A percentile compares a stretch with the other conserved stretches of the same genome.
Conservation (phyloP, 2,113 vertebrate genomes). For the Ctenodactylus gundi region DNA sequence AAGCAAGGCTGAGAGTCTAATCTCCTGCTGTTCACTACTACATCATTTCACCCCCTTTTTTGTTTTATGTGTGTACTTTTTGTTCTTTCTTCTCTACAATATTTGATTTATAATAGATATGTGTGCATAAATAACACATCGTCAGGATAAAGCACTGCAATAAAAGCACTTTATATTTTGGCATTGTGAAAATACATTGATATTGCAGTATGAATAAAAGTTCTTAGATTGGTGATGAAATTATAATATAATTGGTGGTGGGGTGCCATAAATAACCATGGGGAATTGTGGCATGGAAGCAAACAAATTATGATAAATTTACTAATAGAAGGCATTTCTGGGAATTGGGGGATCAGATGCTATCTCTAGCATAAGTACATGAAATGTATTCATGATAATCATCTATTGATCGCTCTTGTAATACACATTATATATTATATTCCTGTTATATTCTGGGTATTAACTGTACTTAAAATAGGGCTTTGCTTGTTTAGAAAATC, state of each 20-base stretch:
- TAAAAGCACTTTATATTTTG: conserved; percentile 71
- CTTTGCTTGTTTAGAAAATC: conserved; percentile 14
- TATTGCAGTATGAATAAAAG: conserved; percentile 41
- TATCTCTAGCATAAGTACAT: conserved; percentile 16
- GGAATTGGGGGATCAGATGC: neutral
- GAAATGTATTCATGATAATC: neutral
- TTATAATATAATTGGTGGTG: neutral
- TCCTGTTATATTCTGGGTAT: neutral
- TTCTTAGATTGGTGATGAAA: conserved; percentile 59
- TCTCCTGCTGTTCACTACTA: conserved; percentile 71
- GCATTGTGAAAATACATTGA: conserved; percentile 47
- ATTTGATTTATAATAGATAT: conserved; percentile 63
- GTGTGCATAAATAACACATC: conserved; percentile 27
- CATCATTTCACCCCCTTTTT: conserved; percentile 14
- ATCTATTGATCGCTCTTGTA: neutral
- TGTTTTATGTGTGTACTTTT: conserved; percentile 60
- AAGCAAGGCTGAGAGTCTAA: conserved; percentile 66
- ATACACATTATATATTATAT: neutral
- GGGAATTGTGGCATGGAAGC: neutral
- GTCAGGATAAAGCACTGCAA: conserved; percentile 55
- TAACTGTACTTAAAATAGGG: neutral
- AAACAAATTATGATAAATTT: conserved; percentile 15
- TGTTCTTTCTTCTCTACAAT: neutral
- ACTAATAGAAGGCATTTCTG: neutral
- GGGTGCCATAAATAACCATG: neutral